Evolutionary conservation across 2,113 vertebrate genomes (phyloP), one percentile per base, ranked within the genome.

Genomic region (Stigmatopora argus): DNA sequence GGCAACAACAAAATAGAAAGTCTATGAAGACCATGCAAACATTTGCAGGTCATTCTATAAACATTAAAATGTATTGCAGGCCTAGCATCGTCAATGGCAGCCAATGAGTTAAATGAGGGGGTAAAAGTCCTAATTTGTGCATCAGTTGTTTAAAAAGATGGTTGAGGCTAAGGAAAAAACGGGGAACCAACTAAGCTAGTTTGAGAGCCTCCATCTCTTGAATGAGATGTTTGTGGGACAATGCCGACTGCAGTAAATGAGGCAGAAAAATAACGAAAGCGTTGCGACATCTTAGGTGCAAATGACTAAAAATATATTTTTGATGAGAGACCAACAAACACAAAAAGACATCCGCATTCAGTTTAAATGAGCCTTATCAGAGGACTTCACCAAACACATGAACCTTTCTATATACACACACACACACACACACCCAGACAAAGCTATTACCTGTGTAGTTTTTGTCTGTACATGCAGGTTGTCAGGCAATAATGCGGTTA

Each of bases 401-500:
- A 83, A 74, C 73, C 51, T 45, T 55, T 52, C 13, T 21, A 60
- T 60, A 55, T 70, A 62, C 61, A 72, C 60, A 69, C 64, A 56
- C 62, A 55, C 64, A 75, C 70, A 38, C 53, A 58, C n/a, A 47
- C 47, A 53, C 70, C 68, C 56, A 75, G 55, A 47, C 64, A 67
- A 55, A 70, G 51, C 51, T 69, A 59, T 70, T 67, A 71, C 73
- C 67, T 74, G 58, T 53, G 68, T 53, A 67, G 69, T 63, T 67
- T 80, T 75, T 74, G 85, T 84, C 80, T 64, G 74, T 75, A 80
- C 85, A 86, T 59, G 87, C 69, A 75, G 70, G 75, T 76, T 84
- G 79, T 78, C 82, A 75, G 68, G 73, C 17, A 11, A 71, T 75
- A 73, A 66, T 85, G 79, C 74, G 74, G 77, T 79, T 86, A 75